Evolutionary conservation across 2,113 vertebrate species (phyloP), one percentile per base, ranked within the genome.

Genomic region (Tetraodon nigroviridis): DNA sequence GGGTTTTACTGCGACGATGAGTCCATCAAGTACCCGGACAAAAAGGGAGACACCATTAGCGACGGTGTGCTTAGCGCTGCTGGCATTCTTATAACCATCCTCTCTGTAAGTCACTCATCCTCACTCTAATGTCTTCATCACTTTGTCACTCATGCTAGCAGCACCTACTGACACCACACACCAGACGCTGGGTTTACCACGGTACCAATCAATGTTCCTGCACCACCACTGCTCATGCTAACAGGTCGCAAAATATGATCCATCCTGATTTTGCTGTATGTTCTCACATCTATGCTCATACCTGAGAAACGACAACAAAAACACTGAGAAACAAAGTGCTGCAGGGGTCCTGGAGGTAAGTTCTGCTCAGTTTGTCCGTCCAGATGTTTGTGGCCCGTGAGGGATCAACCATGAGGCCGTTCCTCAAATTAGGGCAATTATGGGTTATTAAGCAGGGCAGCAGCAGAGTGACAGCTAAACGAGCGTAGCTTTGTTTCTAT

Each of bases 1-100:
- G 96, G 96, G 47, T 96, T 99, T 90, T 96, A 98, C 89, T 99
- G 96, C 69, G 83, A 88, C 0, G 96, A 98, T 0, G 93, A 97
- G 76, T 95, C 94, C 85, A 96, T 99, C 90, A 92, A 89, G 87
- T 98, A 98, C 72, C 96, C 96, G 0, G 85, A 89, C 90, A 97
- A 97, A 88, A 84, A 82, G 0, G 89, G 92, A 61, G 95, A 98
- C 84, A 99, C 96, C 6, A 97, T 99, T 81, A 97, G 92, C 0
- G 94, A 98, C 0, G 93, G 92, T 14, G 94, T 98, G 84, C 92
- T 98, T 56, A 93, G 90, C 50, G 94, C 92, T 1, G 94, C 93
- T 1, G 96, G 96, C 79, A 97, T 98, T 67, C 92, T 98, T 73
- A 95, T 96, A 4, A 90, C 93, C 88, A 92, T 98, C 84, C 91